Evolutionary conservation across 30 jellyfish, hydroid and myxozoan genomes (phyloP).

Genomic region (Turritopsis rubra): DNA sequence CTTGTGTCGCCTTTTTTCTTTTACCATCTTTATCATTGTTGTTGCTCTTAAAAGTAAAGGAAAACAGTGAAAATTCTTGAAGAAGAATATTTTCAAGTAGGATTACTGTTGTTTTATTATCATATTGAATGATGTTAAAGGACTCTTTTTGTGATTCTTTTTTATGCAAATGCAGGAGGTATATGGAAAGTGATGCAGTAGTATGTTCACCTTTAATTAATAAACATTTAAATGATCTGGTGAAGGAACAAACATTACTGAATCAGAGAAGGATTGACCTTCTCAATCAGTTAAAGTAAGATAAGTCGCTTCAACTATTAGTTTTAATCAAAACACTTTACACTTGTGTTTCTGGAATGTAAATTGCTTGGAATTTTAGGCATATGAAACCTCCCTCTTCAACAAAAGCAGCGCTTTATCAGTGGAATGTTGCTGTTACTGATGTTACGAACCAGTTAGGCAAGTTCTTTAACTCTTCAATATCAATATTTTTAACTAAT

Average conservation of each 20-base stretch:
- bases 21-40: not conserved
- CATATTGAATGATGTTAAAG: no score
- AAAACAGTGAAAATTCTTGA: no score
- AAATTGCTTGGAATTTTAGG: conserved; percentile 30
- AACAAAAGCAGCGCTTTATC: conserved; percentile 72
- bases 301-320: not conserved
- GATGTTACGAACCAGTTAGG: conserved; percentile 62
- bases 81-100: no score
- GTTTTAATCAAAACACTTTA: not conserved
- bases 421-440: conserved; percentile 75
- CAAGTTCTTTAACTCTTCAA: conserved; percentile 7
- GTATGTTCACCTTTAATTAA: conserved; percentile 34
- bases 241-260: conserved; percentile 37
- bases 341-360: not conserved
- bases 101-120: no score
- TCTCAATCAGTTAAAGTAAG: conserved; percentile 44
- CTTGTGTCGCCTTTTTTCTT: no score
- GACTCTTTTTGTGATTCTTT: no score
- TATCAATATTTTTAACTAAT: not conserved
- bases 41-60: conserved; percentile 2
- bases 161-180: conserved; percentile 16
- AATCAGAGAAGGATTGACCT: conserved; percentile 50
- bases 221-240: conserved; percentile 34
- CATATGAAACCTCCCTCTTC: conserved; percentile 76
- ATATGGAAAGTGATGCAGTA: conserved; percentile 44